Evolutionary conservation across 2,113 vertebrate genomes (phyloP), one percentile per base, ranked within the genome.

Genomic region (Cyanistes caeruleus): DNA sequence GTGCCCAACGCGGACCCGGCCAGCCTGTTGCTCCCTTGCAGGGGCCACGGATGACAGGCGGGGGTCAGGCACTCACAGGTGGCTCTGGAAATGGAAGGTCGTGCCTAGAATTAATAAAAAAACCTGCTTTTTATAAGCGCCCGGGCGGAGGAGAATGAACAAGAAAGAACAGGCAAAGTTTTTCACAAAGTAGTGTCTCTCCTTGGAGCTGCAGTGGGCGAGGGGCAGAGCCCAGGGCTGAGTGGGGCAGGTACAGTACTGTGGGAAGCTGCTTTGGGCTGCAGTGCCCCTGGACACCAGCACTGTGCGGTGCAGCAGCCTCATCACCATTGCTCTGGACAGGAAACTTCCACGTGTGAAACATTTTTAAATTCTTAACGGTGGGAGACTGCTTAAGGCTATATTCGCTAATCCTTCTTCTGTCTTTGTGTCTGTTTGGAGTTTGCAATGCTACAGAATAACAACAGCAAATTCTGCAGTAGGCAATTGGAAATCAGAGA

Each of bases 251-350:
- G 64, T 48, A 3, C 41, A 4, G 31, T 6, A 1, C 35, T 13
- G 28, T 16, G 91, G 43, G 9, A 33, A 43, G 3, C 39, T 14
- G 53, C 70, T 52, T 3, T 25, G 1, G 21, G 72, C 80, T 35
- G 49, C 76, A 8, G 18, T 8, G 44, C 10, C 62, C 53, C 74
- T 13, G 56, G 20, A 43, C 86, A 7, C 4, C 59, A 5, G 24
- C 46, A 0, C 39, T 0, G 43, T 3, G 46, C 1, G 3, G 35
- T 31, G 11, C 60, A 5, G 3, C 43, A 30, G 62, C 62, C 63
- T 43, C 8, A 1, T 6, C 59, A 11, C 35, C 58, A 0, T 6
- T 31, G 27, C 41, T n/a, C 27, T 7, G 11, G 1, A 1, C 0
- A 27, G 59, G 41, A 70, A 86, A 96, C 80, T 89, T 94, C 13